phyloP scores from a whole-genome alignment of 2,113 vertebrate species.

The Thunnus maccoyii region DNA sequence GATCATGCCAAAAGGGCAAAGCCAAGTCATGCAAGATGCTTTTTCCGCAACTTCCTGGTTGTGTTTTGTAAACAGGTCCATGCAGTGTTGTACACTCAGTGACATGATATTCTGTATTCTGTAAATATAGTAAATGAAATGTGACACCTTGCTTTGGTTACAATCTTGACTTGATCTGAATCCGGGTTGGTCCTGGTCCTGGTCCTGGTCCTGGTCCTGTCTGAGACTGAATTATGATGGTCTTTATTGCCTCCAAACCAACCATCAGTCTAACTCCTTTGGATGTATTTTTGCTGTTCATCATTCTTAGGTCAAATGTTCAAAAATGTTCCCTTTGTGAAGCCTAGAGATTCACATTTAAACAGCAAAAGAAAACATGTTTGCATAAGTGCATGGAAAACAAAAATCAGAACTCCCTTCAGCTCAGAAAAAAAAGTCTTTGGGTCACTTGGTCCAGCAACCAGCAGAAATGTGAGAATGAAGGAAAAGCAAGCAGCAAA shows the following conservation, averaged over 20 bases:
- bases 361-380: not conserved
- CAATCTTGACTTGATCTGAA: not conserved
- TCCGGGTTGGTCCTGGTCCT: not conserved
- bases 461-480: not conserved
- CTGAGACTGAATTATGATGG: not conserved
- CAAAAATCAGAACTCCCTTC: not conserved
- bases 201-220: not conserved
- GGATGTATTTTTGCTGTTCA: not conserved
- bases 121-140: not conserved
- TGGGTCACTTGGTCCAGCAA: slow-evolving; percentile 31
- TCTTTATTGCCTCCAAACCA: not conserved
- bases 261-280: not conserved
- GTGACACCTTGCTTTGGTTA: slow-evolving; percentile 12
- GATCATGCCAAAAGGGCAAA: not conserved
- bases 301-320: slow-evolving; percentile 21
- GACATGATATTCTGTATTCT: not conserved
- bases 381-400: not conserved
- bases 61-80: slow-evolving; percentile 5
- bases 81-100: not conserved
- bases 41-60: not conserved
- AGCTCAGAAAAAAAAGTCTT: not conserved
- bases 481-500: not conserved
- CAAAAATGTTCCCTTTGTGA: slow-evolving; percentile 13
- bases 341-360: not conserved
- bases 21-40: slow-evolving; percentile 1